Conservation (phyloP, 1,140 invertebrate species). For the Zaprionus inermis region DNA sequence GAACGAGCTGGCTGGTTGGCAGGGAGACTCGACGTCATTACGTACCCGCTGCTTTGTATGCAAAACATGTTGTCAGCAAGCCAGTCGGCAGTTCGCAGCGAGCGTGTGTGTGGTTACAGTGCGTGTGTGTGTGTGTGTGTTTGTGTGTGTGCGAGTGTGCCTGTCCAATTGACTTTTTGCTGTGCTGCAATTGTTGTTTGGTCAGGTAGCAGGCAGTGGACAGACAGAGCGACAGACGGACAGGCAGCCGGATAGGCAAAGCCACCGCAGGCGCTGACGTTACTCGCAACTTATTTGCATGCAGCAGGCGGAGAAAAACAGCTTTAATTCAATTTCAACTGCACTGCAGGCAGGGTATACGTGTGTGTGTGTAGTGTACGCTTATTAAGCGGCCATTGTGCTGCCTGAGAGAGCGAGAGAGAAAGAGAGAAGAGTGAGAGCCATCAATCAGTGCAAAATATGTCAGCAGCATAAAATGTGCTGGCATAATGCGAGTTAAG, state of each 20-base stretch:
- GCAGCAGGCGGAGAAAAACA: slow-evolving; percentile 67
- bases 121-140: slow-evolving; percentile 23
- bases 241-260: slow-evolving; percentile 7
- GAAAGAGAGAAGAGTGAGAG: slow-evolving; percentile 4
- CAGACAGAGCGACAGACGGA: slow-evolving; percentile 7
- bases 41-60: slow-evolving; percentile 62
- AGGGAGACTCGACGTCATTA: slow-evolving; percentile 52
- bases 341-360: slow-evolving; percentile 18
- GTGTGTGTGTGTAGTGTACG: slow-evolving; percentile 19
- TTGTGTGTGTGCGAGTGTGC: slow-evolving; percentile 35
- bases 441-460: slow-evolving; percentile 57
- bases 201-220: slow-evolving; percentile 51
- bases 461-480: slow-evolving; percentile 59
- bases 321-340: slow-evolving; percentile 77
- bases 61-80: slow-evolving; percentile 66
- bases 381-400: slow-evolving; percentile 46
- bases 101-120: slow-evolving; percentile 6
- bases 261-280: slow-evolving; percentile 56
- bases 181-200: slow-evolving; percentile 62
- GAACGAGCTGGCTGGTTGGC: slow-evolving; percentile 10
- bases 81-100: slow-evolving; percentile 21
- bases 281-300: slow-evolving; percentile 71
- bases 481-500: slow-evolving; percentile 73
- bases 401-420: neutral
- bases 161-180: slow-evolving; percentile 75